These are phyloP conservation scores for Drosophila sp. DNA, from an alignment of 1,140 invertebrate species.

Conservation along the genomic window DNA sequence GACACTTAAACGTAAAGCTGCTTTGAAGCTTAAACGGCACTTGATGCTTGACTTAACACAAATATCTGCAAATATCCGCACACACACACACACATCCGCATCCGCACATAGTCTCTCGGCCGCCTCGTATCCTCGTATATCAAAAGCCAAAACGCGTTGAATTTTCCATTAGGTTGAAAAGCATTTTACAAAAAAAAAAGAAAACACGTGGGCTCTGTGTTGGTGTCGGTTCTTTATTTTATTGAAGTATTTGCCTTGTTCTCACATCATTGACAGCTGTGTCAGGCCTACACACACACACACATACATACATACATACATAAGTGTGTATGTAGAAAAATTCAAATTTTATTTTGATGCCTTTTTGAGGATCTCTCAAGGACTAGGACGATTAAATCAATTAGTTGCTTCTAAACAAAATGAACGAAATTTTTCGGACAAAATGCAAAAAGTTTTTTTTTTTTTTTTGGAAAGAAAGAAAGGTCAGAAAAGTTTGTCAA, in stretches of 20 bases:
- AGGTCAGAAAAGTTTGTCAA: constrained; percentile 31
- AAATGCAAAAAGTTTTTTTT: constrained; percentile 25
- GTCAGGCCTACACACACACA: constrained; percentile 34
- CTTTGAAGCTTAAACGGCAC: constrained; percentile 52
- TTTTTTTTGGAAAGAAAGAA: not conserved
- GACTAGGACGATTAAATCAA: not conserved
- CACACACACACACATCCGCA: constrained; percentile 23
- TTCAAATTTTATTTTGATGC: not conserved
- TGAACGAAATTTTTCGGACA: constrained; percentile 24
- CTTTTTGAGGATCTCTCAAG: not conserved
- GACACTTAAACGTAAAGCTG: constrained; percentile 31
- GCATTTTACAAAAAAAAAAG: constrained; percentile 49
- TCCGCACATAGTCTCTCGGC: constrained; percentile 12
- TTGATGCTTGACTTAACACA: constrained; percentile 43
- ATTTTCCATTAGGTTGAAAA: constrained; percentile 76
- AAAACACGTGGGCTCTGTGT: constrained; percentile 55
- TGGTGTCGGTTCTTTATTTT: constrained; percentile 6
- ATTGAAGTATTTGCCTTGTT: constrained; percentile 22
- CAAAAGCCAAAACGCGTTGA: constrained; percentile 59
- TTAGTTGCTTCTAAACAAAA: constrained; percentile 42
- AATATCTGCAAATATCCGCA: constrained; percentile 12
- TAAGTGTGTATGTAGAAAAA: constrained; percentile 48
- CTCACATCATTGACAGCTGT: constrained; percentile 49
- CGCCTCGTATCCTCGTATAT: constrained; percentile 35
- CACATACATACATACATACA: not conserved